phyloP scores from a whole-genome alignment of 2,113 vertebrate genomes.

The Pangasianodon hypophthalmus region DNA sequence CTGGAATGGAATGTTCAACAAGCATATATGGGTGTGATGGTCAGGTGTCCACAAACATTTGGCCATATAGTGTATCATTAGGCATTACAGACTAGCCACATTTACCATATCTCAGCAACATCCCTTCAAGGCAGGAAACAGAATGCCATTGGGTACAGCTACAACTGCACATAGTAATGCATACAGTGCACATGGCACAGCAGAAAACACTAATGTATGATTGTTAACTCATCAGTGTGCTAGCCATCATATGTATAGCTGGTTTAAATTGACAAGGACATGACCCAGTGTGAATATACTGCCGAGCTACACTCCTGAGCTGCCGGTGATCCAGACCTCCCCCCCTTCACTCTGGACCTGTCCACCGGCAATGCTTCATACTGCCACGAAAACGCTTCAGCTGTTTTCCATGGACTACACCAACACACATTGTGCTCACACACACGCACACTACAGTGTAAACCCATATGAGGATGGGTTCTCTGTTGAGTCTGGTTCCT shows the following conservation, averaged over 20 bases:
- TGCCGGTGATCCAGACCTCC: too few relatives aligned
- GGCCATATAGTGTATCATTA: not conserved
- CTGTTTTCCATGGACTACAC: too few relatives aligned
- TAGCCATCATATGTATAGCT: slow-evolving; percentile 22
- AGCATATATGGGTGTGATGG: not conserved
- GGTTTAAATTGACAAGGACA: not conserved
- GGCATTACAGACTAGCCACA: not conserved
- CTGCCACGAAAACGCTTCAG: too few relatives aligned
- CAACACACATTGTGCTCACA: too few relatives aligned
- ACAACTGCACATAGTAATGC: not conserved
- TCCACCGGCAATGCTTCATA: too few relatives aligned
- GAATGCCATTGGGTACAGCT: not conserved
- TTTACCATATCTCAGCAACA: not conserved
- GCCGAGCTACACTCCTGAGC: too few relatives aligned
- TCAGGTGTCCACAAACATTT: not conserved
- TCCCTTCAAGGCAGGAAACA: not conserved
- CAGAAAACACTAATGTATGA: not conserved
- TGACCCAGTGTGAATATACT: not conserved
- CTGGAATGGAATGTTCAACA: not conserved
- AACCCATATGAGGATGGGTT: too few relatives aligned
- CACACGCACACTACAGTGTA: too few relatives aligned
- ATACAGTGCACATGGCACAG: not conserved
- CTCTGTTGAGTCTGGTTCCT: too few relatives aligned
- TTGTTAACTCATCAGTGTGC: not conserved
- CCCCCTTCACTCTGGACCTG: too few relatives aligned